Base-by-base conservation (phyloP, 2,888 invertebrate genomes). In the Cistogaster globosa region DNA sequence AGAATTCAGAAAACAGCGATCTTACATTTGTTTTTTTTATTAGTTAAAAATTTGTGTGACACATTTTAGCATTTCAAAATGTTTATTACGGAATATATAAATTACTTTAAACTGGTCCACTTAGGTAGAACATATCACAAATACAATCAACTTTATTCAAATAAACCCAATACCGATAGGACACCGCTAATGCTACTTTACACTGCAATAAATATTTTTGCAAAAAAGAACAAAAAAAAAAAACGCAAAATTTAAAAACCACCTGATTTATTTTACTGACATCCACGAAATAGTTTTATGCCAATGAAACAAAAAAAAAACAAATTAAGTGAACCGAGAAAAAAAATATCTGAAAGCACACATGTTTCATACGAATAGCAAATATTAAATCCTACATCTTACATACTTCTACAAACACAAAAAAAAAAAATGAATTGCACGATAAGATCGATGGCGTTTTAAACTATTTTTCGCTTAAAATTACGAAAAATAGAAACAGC, bases 181-280 rank as follows among this genome's bases (percentile, higher is more conserved):
- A 26, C 4, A 26, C 1, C 4, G 4, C 2, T 26, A 26, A 26
- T 26, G 32, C 32, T 14, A 4, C 14, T 2, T 42, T 14, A 58
- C 58, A 51, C 48, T 67, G 32, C 45, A 16, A 67, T 65, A 67
- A 67, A 67, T 4, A 7, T 5, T 2, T 16, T n/a, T 58, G 42
- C 1, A 51, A 58, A 55, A n/a, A n/a, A n/a, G n/a, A n/a, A n/a
- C n/a, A n/a, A n/a, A 32, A 48, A 57, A 26, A 42, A 32, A 7
- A 32, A 32, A 5, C 32, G 6, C 7, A 42, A 68, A 58, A 53
- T 80, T 22, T n/a, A 12, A 53, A 80, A 60, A 32, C 53, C 53
- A 80, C 42, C 69, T 74, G 74, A 83, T 83, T 83, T 79, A 69
- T 79, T 69, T 45, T 48, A 58, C 45, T 63, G 68, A 63, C 68